These are phyloP conservation scores for Achroia grisella DNA, from an alignment of 1,140 invertebrate species.

Conservation along the genomic window DNA sequence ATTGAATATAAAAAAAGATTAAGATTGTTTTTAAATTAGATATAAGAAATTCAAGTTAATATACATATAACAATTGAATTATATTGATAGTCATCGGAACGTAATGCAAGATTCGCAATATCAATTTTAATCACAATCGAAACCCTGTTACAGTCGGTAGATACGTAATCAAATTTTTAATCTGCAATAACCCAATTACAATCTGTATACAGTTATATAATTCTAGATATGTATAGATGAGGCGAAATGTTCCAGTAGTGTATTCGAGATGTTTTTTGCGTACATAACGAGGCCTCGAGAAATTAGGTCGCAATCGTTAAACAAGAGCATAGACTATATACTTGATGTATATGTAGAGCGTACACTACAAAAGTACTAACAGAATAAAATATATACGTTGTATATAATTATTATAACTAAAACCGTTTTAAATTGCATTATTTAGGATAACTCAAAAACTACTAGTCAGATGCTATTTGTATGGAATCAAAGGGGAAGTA, in stretches of 20 bases:
- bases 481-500: no score
- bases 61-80: no score
- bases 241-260: conserved; percentile 1
- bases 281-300: conserved; percentile 4
- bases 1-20: no score
- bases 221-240: not conserved
- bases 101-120: not conserved
- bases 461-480: no score
- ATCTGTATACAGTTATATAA: not conserved
- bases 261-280: conserved; percentile 4
- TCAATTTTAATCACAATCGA: conserved; percentile 6
- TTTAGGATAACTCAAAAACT: no score
- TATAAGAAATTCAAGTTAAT: no score
- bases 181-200: conserved; percentile 7
- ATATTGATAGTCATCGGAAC: no score
- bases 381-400: not conserved
- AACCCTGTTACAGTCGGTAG: not conserved
- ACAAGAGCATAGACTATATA: not conserved
- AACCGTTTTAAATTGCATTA: no score
- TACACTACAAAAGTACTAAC: no score
- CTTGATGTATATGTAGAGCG: no score
- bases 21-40: no score
- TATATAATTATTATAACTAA: not conserved
- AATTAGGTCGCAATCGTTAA: conserved; percentile 10
- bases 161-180: conserved; percentile 10